These are phyloP conservation scores for Heliconius cydno DNA, from an alignment of 2,888 invertebrate genomes.

Conservation along the genomic window DNA sequence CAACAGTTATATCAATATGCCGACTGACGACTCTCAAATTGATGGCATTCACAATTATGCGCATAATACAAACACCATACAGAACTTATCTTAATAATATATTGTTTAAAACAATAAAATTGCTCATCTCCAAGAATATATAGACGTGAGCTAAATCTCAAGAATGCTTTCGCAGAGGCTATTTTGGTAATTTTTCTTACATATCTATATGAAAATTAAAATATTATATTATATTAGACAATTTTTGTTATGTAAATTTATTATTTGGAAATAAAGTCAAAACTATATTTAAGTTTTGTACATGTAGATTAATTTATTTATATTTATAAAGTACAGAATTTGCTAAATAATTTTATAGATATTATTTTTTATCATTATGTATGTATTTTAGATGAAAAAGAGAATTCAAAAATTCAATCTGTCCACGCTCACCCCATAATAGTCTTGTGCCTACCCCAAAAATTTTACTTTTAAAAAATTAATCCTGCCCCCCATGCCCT, in stretches of 20 bases:
- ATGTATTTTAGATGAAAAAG: background rate
- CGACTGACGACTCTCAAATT: slow-evolving; percentile 56
- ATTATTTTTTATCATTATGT: background rate
- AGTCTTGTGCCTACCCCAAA: too few relatives aligned
- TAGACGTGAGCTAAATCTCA: slow-evolving; percentile 1
- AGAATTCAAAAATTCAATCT: too few relatives aligned
- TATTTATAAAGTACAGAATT: background rate
- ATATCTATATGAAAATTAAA: background rate
- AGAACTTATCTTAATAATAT: slow-evolving; percentile 37
- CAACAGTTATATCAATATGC: slow-evolving; percentile 78
- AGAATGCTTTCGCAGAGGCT: background rate
- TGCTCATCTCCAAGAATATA: background rate
- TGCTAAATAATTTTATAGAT: background rate
- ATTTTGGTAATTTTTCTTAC: background rate
- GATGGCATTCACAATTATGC: slow-evolving; percentile 52
- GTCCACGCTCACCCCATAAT: too few relatives aligned
- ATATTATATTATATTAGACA: background rate
- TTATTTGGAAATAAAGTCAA: too few relatives aligned
- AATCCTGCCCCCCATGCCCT: too few relatives aligned
- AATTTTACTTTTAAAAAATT: too few relatives aligned
- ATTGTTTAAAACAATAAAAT: slow-evolving; percentile 15
- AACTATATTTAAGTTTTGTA: too few relatives aligned
- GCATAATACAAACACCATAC: slow-evolving; percentile 42
- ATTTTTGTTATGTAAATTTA: too few relatives aligned
- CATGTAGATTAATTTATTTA: too few relatives aligned